Conservation (phyloP, 2,888 invertebrate genomes). For the Andrena marginata region DNA sequence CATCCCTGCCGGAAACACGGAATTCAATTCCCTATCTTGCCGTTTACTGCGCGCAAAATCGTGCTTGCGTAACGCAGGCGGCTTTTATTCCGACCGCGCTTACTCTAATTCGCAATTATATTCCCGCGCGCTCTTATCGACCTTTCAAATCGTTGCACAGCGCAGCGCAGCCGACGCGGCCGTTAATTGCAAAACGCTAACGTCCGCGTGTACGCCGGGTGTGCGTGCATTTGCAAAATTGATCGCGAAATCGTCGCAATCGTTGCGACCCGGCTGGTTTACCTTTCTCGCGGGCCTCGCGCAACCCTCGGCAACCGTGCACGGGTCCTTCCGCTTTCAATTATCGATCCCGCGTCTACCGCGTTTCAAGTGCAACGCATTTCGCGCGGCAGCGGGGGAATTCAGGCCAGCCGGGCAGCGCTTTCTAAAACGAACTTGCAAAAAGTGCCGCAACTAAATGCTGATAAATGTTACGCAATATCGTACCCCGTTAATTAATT, state of each 20-base stretch:
- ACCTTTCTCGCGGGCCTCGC: neutral
- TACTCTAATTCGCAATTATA: constrained; percentile 81
- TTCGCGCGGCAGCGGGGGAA: neutral
- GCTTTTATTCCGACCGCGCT: constrained; percentile 39
- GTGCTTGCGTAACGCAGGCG: constrained; percentile 40
- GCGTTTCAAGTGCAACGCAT: constrained; percentile 37
- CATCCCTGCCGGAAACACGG: constrained; percentile 6
- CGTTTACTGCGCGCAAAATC: constrained; percentile 37
- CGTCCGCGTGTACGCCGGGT: neutral
- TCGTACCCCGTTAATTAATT: neutral
- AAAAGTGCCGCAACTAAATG: constrained; percentile 14
- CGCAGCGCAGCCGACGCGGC: constrained; percentile 52
- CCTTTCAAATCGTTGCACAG: constrained; percentile 78
- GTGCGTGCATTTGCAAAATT: constrained; percentile 59
- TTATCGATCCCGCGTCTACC: neutral
- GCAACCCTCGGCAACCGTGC: neutral
- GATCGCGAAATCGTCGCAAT: constrained; percentile 69
- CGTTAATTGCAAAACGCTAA: constrained; percentile 80
- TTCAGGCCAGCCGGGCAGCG: neutral
- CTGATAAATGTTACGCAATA: neutral
- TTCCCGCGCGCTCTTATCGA: constrained; percentile 78
- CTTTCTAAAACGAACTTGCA: constrained; percentile 49
- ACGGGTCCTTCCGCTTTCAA: constrained; percentile 37
- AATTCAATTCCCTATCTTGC: constrained; percentile 7
- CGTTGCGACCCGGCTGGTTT: constrained; percentile 9